Percentiles rank a stretch among this genome's conserved stretches.
These are phyloP conservation scores for Stomatorhinus ivindoensis DNA, from an alignment of 2,113 vertebrate species.

Conservation along the genomic window DNA sequence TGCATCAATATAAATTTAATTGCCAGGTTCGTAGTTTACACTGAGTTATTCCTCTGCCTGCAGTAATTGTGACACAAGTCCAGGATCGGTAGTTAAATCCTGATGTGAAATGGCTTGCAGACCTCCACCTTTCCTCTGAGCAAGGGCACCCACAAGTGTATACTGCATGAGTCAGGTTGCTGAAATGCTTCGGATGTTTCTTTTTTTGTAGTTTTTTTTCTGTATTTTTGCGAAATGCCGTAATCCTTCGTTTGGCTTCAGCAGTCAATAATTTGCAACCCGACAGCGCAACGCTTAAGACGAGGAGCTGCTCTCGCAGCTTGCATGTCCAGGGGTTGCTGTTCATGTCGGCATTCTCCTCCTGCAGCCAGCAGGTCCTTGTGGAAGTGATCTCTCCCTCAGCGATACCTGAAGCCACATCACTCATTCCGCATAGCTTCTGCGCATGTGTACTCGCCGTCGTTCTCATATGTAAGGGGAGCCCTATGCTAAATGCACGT, in stretches of 20 bases:
- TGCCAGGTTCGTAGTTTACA: not conserved
- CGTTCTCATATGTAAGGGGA: not conserved
- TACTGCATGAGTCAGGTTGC: not conserved
- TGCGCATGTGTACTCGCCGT: not conserved
- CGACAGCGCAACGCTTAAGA: not conserved
- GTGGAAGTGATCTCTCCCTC: not conserved
- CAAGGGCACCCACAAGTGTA: not conserved
- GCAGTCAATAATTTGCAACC: not conserved
- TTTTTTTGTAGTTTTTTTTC: not conserved
- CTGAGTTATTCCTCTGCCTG: not conserved
- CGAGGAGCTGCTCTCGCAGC: not conserved
- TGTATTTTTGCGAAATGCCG: not conserved
- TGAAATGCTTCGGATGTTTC: not conserved
- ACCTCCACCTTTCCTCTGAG: not conserved
- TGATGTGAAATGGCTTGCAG: not conserved
- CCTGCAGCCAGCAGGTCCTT: not conserved
- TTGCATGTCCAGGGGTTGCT: not conserved
- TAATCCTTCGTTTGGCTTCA: not conserved
- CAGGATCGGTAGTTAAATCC: not conserved
- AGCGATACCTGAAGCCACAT: not conserved
- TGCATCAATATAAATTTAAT: not conserved
- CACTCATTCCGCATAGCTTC: not conserved
- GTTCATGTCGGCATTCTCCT: not conserved
- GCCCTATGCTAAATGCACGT: not conserved
- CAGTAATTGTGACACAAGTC: constrained; percentile 6